Conservation (phyloP, 2,113 vertebrate genomes). For the Albula glossodonta region DNA sequence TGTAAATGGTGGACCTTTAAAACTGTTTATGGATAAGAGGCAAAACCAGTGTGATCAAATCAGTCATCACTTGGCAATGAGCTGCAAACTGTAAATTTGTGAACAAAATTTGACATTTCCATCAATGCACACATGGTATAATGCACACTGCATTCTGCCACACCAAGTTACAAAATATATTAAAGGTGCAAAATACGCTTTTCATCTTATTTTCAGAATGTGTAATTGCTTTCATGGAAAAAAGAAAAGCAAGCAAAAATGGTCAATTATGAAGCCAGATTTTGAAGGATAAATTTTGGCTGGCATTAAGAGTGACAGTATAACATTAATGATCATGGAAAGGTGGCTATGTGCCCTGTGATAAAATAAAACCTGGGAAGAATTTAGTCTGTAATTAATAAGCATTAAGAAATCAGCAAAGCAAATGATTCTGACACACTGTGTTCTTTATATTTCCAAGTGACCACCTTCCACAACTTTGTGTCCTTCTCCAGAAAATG, state of each 20-base stretch:
- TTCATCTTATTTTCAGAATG: neutral
- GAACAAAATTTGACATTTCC: no score
- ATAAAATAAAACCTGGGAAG: neutral
- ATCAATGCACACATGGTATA: neutral
- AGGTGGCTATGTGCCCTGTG: neutral
- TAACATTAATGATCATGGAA: neutral
- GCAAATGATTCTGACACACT: neutral
- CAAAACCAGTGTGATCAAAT: neutral
- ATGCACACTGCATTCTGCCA: neutral
- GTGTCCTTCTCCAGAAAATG: neutral
- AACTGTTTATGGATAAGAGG: neutral
- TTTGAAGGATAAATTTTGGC: neutral
- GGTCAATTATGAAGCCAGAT: neutral
- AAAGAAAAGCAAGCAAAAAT: neutral
- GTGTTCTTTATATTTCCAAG: neutral
- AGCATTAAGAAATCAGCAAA: neutral
- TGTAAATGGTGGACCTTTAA: no score
- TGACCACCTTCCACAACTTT: neutral
- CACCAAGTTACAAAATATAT: neutral
- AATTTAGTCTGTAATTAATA: neutral
- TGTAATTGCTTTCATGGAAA: neutral
- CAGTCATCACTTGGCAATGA: neutral
- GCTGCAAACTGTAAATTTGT: no score
- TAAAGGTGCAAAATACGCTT: neutral
- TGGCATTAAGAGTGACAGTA: neutral